Evolutionary conservation across 92 coral and sea anemone genomes (phyloP).

Genomic region (Plumapathes pennacea): DNA sequence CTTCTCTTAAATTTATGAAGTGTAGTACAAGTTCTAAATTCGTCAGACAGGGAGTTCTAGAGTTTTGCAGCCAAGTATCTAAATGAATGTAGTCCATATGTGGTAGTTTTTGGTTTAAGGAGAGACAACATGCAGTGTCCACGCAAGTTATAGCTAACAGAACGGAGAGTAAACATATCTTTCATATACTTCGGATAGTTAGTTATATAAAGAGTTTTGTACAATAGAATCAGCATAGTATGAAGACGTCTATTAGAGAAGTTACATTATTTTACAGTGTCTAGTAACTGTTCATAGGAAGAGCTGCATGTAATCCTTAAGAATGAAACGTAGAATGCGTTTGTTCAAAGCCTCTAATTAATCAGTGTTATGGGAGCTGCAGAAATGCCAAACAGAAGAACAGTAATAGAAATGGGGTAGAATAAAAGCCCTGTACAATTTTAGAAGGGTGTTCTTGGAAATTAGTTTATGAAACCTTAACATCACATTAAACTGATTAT

Average conservation of each 20-base stretch:
- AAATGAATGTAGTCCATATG: constrained; percentile 7
- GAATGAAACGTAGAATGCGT: constrained; percentile 24
- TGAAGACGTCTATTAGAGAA: neutral
- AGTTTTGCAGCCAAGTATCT: no score
- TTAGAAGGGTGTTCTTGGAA: constrained; percentile 4
- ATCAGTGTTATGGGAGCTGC: constrained; percentile 15
- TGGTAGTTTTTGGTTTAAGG: constrained; percentile 12
- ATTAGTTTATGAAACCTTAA: constrained; percentile 12
- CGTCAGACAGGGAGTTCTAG: no score
- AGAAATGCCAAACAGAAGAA: constrained; percentile 31
- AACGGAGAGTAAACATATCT: constrained; percentile 6
- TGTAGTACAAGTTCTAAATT: no score
- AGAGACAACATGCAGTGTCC: constrained; percentile 1
- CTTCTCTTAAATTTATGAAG: no score
- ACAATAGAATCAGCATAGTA: constrained; percentile 3
- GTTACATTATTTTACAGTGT: neutral
- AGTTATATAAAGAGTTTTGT: neutral
- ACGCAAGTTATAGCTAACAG: constrained; percentile 1
- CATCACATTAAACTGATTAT: constrained; percentile 2
- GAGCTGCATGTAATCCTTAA: constrained; percentile 13
- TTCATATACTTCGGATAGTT: constrained; percentile 6
- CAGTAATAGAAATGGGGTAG: constrained; percentile 37
- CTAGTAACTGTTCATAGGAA: neutral
- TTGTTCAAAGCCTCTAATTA: constrained; percentile 22
- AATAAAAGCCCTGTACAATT: constrained; percentile 36